Evolutionary conservation across 37 sponge, comb jelly and placozoan species (phyloP).

Genomic region (Eunapius fragilis): DNA sequence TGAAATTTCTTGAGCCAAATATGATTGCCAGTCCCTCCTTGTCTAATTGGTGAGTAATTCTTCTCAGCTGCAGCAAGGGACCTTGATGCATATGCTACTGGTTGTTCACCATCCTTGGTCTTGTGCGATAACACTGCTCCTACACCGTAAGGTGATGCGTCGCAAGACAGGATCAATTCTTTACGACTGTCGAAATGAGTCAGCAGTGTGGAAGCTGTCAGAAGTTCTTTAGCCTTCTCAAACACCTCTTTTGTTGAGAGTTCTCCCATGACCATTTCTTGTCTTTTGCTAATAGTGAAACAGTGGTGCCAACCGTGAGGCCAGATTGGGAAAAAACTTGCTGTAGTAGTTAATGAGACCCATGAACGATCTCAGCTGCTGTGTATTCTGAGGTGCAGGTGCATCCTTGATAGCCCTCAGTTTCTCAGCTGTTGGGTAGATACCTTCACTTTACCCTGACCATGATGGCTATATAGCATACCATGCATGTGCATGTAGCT

Average conservation of each 20-base stretch:
- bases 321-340: constrained; percentile 13
- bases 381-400: background rate
- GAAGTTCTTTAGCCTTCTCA: background rate
- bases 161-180: background rate
- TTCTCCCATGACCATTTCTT: background rate
- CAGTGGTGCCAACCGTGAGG: background rate
- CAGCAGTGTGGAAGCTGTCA: background rate
- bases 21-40: constrained; percentile 33
- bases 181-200: background rate
- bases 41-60: constrained; percentile 36
- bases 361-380: constrained; percentile 5
- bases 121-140: background rate
- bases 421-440: background rate
- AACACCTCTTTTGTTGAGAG: background rate
- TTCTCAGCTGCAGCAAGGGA: constrained; percentile 7
- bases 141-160: background rate
- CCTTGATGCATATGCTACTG: constrained; percentile 18
- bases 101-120: constrained; percentile 12
- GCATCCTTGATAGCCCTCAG: constrained; percentile 6
- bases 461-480: too few relatives aligned
- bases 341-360: constrained; percentile 20
- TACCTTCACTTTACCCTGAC: too few relatives aligned
- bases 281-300: background rate
- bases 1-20: constrained; percentile 15
- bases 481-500: too few relatives aligned